Conservation (phyloP, 2,888 invertebrate genomes). For the Pterostichus niger region DNA sequence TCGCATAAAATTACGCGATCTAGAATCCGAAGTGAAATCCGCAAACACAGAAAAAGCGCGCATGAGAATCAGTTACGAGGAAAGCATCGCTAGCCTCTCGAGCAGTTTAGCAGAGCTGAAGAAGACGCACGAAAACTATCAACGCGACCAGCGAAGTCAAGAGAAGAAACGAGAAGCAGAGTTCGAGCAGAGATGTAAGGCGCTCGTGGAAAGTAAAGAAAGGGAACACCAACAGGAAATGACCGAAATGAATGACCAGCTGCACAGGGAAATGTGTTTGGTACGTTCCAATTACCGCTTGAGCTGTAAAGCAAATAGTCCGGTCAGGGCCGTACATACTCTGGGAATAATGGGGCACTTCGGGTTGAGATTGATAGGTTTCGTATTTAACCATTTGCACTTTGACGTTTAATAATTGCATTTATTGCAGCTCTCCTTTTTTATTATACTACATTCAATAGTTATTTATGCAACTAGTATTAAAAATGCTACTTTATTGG, state of each 20-base stretch:
- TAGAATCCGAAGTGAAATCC: constrained; percentile 5
- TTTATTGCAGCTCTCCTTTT: too few species aligned
- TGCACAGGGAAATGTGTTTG: constrained; percentile 67
- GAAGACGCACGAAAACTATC: constrained; percentile 21
- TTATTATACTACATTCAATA: too few species aligned
- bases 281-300: constrained; percentile 63
- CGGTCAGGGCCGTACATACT: not conserved
- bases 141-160: constrained; percentile 52
- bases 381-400: not conserved
- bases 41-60: constrained; percentile 1
- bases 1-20: constrained; percentile 11
- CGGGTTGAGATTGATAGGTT: not conserved
- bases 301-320: constrained; percentile 16
- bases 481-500: too few species aligned
- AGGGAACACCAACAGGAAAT: constrained; percentile 50
- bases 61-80: constrained; percentile 28
- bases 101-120: not conserved
- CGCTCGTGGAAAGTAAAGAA: constrained; percentile 61
- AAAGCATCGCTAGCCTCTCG: constrained; percentile 9
- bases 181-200: constrained; percentile 64
- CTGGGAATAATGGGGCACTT: too few species aligned
- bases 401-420: not conserved
- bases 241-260: constrained; percentile 41
- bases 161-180: constrained; percentile 63
- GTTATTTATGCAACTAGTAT: too few species aligned